Base-by-base conservation (phyloP, 2,113 vertebrate genomes). In the Leptosomus discolor region DNA sequence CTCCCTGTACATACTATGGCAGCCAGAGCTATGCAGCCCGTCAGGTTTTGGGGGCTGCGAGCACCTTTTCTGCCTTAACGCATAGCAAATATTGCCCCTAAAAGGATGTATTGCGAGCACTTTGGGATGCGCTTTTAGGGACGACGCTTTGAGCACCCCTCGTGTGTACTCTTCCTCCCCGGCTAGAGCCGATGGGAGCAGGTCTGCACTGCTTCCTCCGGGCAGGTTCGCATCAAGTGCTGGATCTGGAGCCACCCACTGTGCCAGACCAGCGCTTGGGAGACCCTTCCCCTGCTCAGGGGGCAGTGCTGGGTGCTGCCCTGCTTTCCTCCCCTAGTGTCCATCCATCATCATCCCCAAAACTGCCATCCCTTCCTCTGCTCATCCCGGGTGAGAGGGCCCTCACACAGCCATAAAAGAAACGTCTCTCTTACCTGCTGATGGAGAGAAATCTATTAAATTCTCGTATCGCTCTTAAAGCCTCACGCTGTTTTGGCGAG, bases 1-100 rank as follows among this genome's bases (percentile, higher is more conserved):
- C 98, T 99, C 97, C 97, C 98, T 76, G 97, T 96, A 98, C 98
- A 98, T 97, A 97, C 98, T 88, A 96, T 98, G 99, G 98, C 99
- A 99, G 98, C 97, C 98, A 96, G 85, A 98, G 97, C 98, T 85
- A 94, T 88, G 98, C 98, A 98, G 98, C 98, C 98, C 98, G 97
- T 98, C 98, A 98, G 98, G 97, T 98, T 93, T 94, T 97, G 98
- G 98, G 98, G 97, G 95, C 97, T 98, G 98, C 95, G 95, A 98
- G 98, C 98, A 95, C 97, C 96, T 94, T 94, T 97, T 95, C 97
- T 95, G 97, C 98, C 98, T 98, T 98, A 97, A 95, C 78, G 94
- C 70, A 94, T 74, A 97, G 96, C 94, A 96, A 98, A 95, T 91
- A 93, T 92, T 95, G 97, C 96, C 96, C 97, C 96, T 71, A 56